Evolutionary conservation across 2,888 invertebrate genomes (phyloP).

Genomic region (Melanophora roralis): DNA sequence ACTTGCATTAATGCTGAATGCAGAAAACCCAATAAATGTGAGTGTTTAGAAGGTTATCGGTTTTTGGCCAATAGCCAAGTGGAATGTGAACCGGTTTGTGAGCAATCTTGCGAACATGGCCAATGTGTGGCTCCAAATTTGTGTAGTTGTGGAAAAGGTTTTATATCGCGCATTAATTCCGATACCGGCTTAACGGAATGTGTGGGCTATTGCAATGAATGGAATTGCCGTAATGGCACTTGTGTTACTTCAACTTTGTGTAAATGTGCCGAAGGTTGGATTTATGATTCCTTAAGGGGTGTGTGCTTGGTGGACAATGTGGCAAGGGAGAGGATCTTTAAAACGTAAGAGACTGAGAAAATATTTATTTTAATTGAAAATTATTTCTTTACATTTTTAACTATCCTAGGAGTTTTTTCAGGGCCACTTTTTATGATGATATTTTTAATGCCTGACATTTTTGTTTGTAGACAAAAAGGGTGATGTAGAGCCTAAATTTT

Average conservation of each 20-base stretch:
- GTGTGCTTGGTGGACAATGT: constrained; percentile 59
- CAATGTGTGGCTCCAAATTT: constrained; percentile 70
- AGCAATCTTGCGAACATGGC: constrained; percentile 71
- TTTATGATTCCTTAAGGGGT: constrained; percentile 61
- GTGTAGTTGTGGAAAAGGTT: constrained; percentile 80
- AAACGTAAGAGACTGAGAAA: constrained; percentile 60
- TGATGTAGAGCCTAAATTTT: too few relatives aligned
- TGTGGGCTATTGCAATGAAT: constrained; percentile 65
- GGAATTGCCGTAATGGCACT: constrained; percentile 66
- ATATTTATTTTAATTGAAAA: too few relatives aligned
- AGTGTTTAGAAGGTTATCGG: constrained; percentile 77
- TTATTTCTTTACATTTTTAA: too few relatives aligned
- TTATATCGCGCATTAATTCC: constrained; percentile 59
- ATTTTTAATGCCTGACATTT: too few relatives aligned
- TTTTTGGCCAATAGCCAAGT: constrained; percentile 67
- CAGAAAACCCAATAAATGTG: constrained; percentile 79
- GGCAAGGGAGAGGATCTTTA: constrained; percentile 33
- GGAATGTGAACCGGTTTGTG: constrained; percentile 73
- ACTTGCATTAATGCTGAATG: constrained; percentile 77
- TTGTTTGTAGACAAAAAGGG: too few relatives aligned
- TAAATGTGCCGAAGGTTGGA: constrained; percentile 62
- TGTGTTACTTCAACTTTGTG: constrained; percentile 63
- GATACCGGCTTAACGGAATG: constrained; percentile 61
- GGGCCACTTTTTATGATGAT: too few relatives aligned
- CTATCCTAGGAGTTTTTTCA: too few relatives aligned